phyloP scores from a whole-genome alignment of 2,888 invertebrate genomes.

The Andrena fulva region DNA sequence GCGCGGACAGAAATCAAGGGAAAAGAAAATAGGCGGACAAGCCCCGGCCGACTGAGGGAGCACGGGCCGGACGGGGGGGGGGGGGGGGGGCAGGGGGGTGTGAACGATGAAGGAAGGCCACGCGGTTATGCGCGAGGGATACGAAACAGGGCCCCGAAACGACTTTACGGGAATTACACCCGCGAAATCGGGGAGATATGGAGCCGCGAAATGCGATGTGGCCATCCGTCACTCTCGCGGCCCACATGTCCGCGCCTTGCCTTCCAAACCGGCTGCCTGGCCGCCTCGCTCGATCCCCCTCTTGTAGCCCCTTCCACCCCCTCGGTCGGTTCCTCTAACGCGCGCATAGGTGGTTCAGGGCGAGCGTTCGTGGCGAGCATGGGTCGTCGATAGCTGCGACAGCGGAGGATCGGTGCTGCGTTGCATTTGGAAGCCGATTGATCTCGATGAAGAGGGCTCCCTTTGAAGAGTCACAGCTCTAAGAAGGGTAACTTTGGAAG shows the following conservation, averaged over 20 bases:
- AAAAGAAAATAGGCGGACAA: constrained; percentile 70
- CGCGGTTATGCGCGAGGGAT: constrained; percentile 55
- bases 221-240: constrained; percentile 83
- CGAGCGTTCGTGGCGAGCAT: no score
- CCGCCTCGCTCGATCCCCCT: constrained; percentile 26
- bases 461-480: neutral
- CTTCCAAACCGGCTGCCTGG: constrained; percentile 58
- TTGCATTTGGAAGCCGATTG: neutral
- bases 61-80: constrained; percentile 22
- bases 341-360: constrained; percentile 43
- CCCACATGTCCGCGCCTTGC: constrained; percentile 72
- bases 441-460: neutral
- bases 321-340: constrained; percentile 18
- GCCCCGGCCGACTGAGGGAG: constrained; percentile 7
- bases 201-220: constrained; percentile 84
- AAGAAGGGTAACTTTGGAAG: no score
- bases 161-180: constrained; percentile 84
- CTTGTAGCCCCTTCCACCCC: constrained; percentile 21
- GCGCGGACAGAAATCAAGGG: constrained; percentile 75
- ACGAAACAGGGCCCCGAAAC: constrained; percentile 77
- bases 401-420: neutral
- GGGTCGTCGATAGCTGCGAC: neutral
- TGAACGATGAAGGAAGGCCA: constrained; percentile 57
- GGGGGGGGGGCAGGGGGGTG: constrained; percentile 21
- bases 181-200: constrained; percentile 84